Base-by-base conservation (phyloP, 2,797 vertebrate genomes). In the Luscinia megarhynchos region DNA sequence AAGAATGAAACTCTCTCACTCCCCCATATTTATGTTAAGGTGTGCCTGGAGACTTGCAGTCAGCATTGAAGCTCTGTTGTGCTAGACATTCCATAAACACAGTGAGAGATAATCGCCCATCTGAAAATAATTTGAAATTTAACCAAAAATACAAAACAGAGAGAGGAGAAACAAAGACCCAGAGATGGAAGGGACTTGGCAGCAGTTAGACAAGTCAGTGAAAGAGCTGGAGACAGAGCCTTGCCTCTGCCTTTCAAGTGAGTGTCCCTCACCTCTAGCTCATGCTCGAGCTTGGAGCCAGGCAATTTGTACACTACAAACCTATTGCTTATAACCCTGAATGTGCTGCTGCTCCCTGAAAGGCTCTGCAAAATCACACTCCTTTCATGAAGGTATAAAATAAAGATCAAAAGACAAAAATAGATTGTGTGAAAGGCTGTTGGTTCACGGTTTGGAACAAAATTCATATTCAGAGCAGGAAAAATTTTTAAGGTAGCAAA, bases 71-170 rank as follows among this genome's bases (percentile, higher is more conserved):
- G 57, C 21, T 63, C 51, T 76, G 59, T 76, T 91, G 85, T 89
- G 55, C 76, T 90, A 96, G 91, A 95, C 36, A 0, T 90, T 96
- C 91, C 91, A 90, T 76, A 96, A 96, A 95, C 90, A 94, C 3
- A 96, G 85, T 16, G 51, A 94, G 87, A 91, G 76, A 93, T 93
- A 90, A 94, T 91, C 58, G 29, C 21, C 34, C 89, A 94, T 82
- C 62, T 94, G 95, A 96, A 94, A 91, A 93, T 90, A 78, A 91
- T 94, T 94, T 94, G 54, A 94, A 90, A 86, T 84, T 46, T 54
- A 84, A 91, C 83, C 76, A 75, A 94, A 95, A 94, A 88, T 36
- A 94, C 79, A 91, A 86, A 91, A 90, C 62, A 91, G 54, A 73
- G 36, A 69, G 55, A 77, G 43, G 3, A 94, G 82, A 88, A 91